Percentiles rank a stretch among this genome's conserved stretches.
Evolutionary conservation across 2,888 invertebrate species (phyloP).

Genomic region (Neuroscelio doddi): DNA sequence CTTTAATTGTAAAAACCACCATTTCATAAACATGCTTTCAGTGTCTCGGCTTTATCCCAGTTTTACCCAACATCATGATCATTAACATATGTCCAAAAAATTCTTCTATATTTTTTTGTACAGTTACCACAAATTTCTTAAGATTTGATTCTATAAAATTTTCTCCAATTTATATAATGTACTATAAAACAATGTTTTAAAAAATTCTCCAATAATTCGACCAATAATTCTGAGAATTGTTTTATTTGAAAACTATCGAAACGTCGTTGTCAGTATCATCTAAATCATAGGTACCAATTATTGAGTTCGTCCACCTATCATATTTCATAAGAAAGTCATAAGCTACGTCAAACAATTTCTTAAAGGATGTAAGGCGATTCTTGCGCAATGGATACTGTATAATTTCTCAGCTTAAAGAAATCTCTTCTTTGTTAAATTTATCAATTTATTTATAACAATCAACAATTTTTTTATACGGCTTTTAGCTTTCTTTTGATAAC

Average conservation of each 20-base stretch:
- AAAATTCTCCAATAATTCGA: not conserved
- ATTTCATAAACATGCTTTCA: conserved; percentile 96
- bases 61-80: conserved; percentile 93
- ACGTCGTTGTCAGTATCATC: conserved; percentile 92
- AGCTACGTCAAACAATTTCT: conserved; percentile 89
- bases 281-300: conserved; percentile 86
- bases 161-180: conserved; percentile 93
- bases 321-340: conserved; percentile 89
- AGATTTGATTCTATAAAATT: conserved; percentile 86
- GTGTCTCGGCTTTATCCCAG: conserved; percentile 92
- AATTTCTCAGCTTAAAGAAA: conserved; percentile 89
- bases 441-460: conserved; percentile 86
- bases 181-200: conserved; percentile 67
- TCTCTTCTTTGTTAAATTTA: conserved; percentile 93
- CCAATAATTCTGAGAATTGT: not conserved
- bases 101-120: conserved; percentile 84
- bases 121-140: conserved; percentile 79
- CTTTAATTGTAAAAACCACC: conserved; percentile 89
- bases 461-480: conserved; percentile 83
- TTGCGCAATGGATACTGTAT: conserved; percentile 92
- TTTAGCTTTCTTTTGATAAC: conserved; percentile 86
- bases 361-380: conserved; percentile 86
- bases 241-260: conserved; percentile 72
- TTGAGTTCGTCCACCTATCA: conserved; percentile 87
- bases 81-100: conserved; percentile 91